phyloP scores from a whole-genome alignment of 2,797 vertebrate species.

The Silurus aristotelis region DNA sequence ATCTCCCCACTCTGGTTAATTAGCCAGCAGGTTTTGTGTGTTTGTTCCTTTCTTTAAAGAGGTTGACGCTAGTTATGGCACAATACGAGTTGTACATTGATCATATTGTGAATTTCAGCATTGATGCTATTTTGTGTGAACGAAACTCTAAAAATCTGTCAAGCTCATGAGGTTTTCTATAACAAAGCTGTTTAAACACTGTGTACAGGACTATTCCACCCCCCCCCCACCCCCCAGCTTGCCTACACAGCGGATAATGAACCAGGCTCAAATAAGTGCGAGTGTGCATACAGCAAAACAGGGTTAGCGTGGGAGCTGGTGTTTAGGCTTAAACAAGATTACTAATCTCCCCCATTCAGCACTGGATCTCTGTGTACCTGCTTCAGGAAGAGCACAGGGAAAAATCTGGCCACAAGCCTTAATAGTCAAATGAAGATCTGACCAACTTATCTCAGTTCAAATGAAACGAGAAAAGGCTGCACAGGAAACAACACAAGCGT shows the following conservation, averaged over 20 bases:
- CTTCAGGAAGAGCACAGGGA: background rate
- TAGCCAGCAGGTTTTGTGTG: background rate
- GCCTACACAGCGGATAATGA: too few species aligned
- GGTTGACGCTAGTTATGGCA: too few species aligned
- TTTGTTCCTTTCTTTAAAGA: background rate
- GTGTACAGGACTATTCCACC: background rate
- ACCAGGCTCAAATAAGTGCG: background rate
- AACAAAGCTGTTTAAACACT: slow-evolving; percentile 3
- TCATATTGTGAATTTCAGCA: too few species aligned
- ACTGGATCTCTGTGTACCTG: background rate
- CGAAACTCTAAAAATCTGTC: background rate
- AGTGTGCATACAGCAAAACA: background rate
- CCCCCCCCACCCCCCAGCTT: background rate
- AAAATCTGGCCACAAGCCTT: background rate
- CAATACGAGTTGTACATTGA: background rate
- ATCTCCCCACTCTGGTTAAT: background rate
- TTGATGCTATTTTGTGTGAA: background rate
- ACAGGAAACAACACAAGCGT: slow-evolving; percentile 13
- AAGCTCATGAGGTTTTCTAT: background rate
- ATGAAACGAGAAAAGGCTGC: background rate
- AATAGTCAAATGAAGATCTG: background rate
- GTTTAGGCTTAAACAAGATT: slow-evolving; percentile 31
- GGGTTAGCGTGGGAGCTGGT: background rate
- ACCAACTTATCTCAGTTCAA: background rate
- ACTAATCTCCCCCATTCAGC: background rate